phyloP scores from a whole-genome alignment of 2,797 vertebrate genomes.

The Masticophis lateralis region DNA sequence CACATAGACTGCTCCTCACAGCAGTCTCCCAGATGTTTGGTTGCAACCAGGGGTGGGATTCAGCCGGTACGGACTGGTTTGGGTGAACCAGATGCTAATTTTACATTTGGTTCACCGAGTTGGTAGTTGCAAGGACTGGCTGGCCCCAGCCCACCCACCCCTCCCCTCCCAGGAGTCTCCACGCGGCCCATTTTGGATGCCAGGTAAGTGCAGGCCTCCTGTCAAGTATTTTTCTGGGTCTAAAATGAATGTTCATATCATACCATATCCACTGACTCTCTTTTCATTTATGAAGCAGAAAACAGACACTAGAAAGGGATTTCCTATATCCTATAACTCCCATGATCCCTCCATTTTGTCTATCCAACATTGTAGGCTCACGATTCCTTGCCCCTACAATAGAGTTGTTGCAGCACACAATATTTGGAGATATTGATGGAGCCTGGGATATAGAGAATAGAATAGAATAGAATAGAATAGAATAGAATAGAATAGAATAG shows the following conservation, averaged over 20 bases:
- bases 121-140: too few relatives aligned
- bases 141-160: accelerated
- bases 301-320: background rate
- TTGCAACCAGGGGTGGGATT: background rate
- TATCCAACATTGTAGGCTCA: background rate
- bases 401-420: background rate
- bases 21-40: background rate
- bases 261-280: background rate
- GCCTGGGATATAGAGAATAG: background rate
- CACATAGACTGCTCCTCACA: background rate
- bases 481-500: too few relatives aligned
- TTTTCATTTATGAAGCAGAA: background rate
- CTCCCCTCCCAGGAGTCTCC: too few relatives aligned
- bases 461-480: too few relatives aligned
- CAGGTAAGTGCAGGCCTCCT: too few relatives aligned
- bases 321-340: background rate
- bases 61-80: too few relatives aligned
- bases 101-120: too few relatives aligned
- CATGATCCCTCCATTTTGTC: background rate
- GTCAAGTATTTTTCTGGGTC: background rate
- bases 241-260: background rate
- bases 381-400: background rate
- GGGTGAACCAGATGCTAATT: too few relatives aligned
- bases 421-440: background rate
- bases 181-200: too few relatives aligned